Evolutionary conservation across 2,797 vertebrate genomes (phyloP), one percentile per base, ranked within the genome.

Genomic region (Tamandua tetradactyla): DNA sequence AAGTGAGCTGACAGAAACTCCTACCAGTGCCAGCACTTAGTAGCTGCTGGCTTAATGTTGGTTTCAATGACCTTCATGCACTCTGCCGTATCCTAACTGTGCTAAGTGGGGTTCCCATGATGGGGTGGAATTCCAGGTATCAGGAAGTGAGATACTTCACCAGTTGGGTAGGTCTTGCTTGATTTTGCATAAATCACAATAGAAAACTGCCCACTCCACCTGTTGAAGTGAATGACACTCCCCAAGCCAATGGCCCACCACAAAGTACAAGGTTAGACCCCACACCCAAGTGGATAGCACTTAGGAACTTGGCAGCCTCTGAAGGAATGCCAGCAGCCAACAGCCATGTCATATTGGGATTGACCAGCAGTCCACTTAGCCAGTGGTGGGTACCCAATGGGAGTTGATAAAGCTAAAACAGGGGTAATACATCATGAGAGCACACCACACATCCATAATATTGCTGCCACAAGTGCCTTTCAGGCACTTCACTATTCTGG

Each of bases 111-210:
- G 0, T 52, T 79, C 71, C 3, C 23, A 18, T 0, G 32, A 57
- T 42, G 55, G 55, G 13, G 10, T 89, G 35, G 62, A 13, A 47
- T 66, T 91, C 62, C 1, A 17, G 42, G 23, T 20, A 18, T 27
- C 1, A 1, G 2, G 49, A 32, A 78, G 32, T 3, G 13, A 80
- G 52, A 22, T 11, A 40, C 35, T 40, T 80, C 40, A n/a, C 0
- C 0, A 37, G 18, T n/a, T 17, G 14, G 22, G 18, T 55, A 25
- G 52, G 40, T 42, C 30, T 35, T 22, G 20, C 3, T 49, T 49
- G 52, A 25, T 61, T 20, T 22, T 14, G 30, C 40, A 75, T 27
- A 49, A 5, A 23, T 84, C 80, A 18, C 72, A 80, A 3, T 27
- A 37, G 62, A 23, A 61, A 42, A 23, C 42, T 20, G 35, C 49